Conservation (phyloP, 2,888 invertebrate species). For the Eristalinus aeneus region DNA sequence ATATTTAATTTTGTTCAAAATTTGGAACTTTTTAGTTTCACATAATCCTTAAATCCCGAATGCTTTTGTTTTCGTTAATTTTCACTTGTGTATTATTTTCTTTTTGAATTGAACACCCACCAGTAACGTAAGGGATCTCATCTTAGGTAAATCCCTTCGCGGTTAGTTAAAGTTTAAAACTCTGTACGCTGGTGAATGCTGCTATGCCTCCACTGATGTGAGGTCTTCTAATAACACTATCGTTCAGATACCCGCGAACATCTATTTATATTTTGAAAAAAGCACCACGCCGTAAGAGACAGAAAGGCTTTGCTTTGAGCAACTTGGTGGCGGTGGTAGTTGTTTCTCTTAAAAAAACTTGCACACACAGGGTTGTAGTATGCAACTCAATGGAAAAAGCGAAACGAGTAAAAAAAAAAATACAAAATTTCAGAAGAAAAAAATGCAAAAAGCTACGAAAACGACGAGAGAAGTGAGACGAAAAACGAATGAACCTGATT, state of each 20-base stretch:
- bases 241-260: slow-evolving; percentile 78
- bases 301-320: neutral
- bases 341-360: slow-evolving; percentile 57
- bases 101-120: slow-evolving; percentile 76
- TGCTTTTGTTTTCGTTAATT: slow-evolving; percentile 8
- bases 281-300: slow-evolving; percentile 39
- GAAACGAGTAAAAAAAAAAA: slow-evolving; percentile 23
- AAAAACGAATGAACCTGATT: slow-evolving; percentile 5
- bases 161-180: slow-evolving; percentile 76
- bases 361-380: slow-evolving; percentile 61
- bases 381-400: slow-evolving; percentile 60
- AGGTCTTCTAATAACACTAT: slow-evolving; percentile 80
- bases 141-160: slow-evolving; percentile 77
- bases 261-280: slow-evolving; percentile 81
- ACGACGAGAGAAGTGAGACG: slow-evolving; percentile 29
- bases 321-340: slow-evolving; percentile 38
- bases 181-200: slow-evolving; percentile 75
- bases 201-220: slow-evolving; percentile 76
- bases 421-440: slow-evolving; percentile 15
- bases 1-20: neutral
- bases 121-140: slow-evolving; percentile 81
- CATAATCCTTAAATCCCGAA: slow-evolving; percentile 27
- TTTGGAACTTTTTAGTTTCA: neutral
- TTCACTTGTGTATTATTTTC: neutral
- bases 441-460: slow-evolving; percentile 20